Evolutionary conservation across 1,140 invertebrate species (phyloP), one percentile per base, ranked within the genome.

Genomic region (Micrasema minimum): DNA sequence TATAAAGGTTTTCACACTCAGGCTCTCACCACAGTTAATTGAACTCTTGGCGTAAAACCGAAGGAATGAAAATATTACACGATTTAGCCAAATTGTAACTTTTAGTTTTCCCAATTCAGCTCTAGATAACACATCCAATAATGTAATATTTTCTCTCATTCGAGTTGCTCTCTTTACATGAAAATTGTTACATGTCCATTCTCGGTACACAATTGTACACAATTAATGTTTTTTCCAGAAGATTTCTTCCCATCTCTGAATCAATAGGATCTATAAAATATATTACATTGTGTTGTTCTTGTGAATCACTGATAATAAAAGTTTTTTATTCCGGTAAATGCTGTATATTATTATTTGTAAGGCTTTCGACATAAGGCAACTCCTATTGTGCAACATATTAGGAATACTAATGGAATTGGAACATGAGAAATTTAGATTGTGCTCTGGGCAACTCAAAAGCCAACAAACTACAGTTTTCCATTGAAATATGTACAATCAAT

Each of bases 1-100:
- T 74, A 71, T 75, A 71, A 69, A 72, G 46, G 66, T 38, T 71
- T 75, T 69, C 50, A 75, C 72, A 71, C 37, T 75, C 72, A 75
- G 72, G 72, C 72, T 75, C 72, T 66, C 57, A 71, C 64, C 66
- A 59, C 72, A 75, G 50, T 65, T 55, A 66, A 75, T 55, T 75
- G 51, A 68, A 75, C 69, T 68, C 55, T 45, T 53, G 59, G 59
- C 68, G 66, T 70, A 66, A n/a, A 20, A 66, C 59, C 46, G 51
- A 67, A 64, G 50, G 26, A 59, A 65, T 67, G 62, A 68, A 74
- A 73, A 59, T 55, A 35, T 51, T 53, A 55, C 18, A 41, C 14
- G 23, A 31, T 41, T 50, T 18, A 35, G 20, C 62, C 22, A 48
- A 66, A 41, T 6, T 20, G 11, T n/a, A 65, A 12, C n/a, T n/a